Evolutionary conservation across 2,888 invertebrate genomes (phyloP).

Genomic region (Ophion ellenae): DNA sequence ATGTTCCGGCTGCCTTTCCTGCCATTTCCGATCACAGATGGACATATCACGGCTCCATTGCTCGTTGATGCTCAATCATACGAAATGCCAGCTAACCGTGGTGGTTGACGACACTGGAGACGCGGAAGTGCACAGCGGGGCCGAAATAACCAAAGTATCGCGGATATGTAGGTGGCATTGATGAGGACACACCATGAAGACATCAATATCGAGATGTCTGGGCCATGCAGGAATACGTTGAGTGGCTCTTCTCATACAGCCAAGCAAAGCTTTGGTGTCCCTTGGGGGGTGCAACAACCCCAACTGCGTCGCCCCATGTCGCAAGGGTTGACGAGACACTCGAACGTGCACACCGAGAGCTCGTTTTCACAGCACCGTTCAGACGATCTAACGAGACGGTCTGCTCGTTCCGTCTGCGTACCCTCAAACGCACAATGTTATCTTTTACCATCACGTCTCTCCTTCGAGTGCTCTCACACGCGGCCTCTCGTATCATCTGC

Average conservation of each 20-base stretch:
- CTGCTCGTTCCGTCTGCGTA: conserved; percentile 68
- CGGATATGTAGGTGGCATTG: background rate
- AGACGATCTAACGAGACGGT: conserved; percentile 75
- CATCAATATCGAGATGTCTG: conserved; percentile 1
- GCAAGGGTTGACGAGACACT: conserved; percentile 68
- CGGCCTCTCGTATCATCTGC: background rate
- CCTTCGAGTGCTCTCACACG: conserved; percentile 26
- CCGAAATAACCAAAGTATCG: background rate
- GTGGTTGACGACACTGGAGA: background rate
- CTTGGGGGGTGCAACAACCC: conserved; percentile 49
- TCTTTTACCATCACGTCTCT: conserved; percentile 20
- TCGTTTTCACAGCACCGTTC: conserved; percentile 69
- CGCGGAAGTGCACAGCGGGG: background rate
- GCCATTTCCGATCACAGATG: background rate
- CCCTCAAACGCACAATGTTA: conserved; percentile 34
- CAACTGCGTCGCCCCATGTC: conserved; percentile 38
- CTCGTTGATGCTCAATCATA: background rate
- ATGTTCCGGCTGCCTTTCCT: conserved; percentile 23
- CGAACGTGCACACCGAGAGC: conserved; percentile 73
- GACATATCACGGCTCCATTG: background rate
- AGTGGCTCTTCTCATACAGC: background rate
- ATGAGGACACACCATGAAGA: background rate
- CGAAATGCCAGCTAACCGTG: background rate
- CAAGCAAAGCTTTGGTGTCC: conserved; percentile 46
- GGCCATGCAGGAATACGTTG: too few relatives aligned